Base-by-base conservation (phyloP, 2,797 vertebrate genomes). In the Micropoecilia bifurca region DNA sequence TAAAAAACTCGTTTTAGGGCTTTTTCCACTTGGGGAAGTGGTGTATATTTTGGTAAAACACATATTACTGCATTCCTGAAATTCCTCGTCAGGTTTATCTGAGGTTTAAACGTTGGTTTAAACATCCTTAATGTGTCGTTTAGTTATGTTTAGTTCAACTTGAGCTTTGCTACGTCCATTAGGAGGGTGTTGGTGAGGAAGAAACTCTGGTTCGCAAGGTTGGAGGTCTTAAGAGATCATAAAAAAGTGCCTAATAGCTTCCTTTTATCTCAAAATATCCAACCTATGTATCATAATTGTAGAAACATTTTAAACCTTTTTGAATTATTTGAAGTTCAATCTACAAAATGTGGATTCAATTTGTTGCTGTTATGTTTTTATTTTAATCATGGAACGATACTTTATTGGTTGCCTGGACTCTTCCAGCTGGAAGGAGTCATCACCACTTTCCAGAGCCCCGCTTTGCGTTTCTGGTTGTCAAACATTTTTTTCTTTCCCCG, bases 401-500 rank as follows among this genome's bases (percentile, higher is more conserved):
- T 50, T 63, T 53, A 39, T 39, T 66, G 16, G 76, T 45, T 50
- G 53, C 69, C 10, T 13, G 71, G 66, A 81, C 71, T 75, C 45
- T 25, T 83, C 79, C 76, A 71, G 73, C 76, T 81, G 73, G 1
- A 12, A 68, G 50, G 73, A 81, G 73, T 61, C 66, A 39, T 73
- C 80, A 22, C 33, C 84, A 71, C 14, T 43, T 68, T 77, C 79
- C 79, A 85, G 33, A 76, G 80, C 55, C 10, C 14, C 28, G 18
- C 36, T 72, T 82, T 33, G 45, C 50, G 84, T 87, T 28, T 46
- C 55, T 36, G 55, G 71, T 36, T 78, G 68, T 72, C 68, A 63
- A 71, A 69, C 39, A 18, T 53, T 72, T 61, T 57, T 66, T 9
- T 73, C 28, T 63, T 30, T 68, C 13, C 78, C 43, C 72, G 20